phyloP scores from a whole-genome alignment of 2,797 vertebrate species.

The Apogon hyalosoma region DNA sequence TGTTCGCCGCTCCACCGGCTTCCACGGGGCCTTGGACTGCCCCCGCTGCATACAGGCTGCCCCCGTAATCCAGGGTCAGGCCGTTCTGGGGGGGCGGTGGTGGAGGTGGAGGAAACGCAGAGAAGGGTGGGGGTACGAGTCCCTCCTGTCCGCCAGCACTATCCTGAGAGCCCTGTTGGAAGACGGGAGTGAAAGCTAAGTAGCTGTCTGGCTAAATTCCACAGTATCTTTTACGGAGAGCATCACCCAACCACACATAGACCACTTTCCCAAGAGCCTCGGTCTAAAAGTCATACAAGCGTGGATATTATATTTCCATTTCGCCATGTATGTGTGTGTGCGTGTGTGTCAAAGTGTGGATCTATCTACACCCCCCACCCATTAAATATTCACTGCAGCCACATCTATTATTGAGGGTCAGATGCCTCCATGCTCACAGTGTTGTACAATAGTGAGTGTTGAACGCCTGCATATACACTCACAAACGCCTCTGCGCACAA shows the following conservation, averaged over 20 bases:
- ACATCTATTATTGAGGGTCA: slow-evolving; percentile 85
- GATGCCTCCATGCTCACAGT: slow-evolving; percentile 72
- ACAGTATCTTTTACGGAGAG: slow-evolving; percentile 59
- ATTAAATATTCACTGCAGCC: slow-evolving; percentile 84
- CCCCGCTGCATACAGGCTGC: slow-evolving; percentile 78
- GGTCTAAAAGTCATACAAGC: slow-evolving; percentile 62
- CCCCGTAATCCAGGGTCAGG: slow-evolving; percentile 84
- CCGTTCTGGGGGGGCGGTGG: slow-evolving; percentile 87
- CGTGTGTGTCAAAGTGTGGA: slow-evolving; percentile 39
- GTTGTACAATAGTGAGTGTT: slow-evolving; percentile 73
- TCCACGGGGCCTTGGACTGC: slow-evolving; percentile 83
- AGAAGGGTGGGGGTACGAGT: slow-evolving; percentile 84
- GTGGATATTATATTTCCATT: slow-evolving; percentile 73
- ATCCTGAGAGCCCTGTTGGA: slow-evolving; percentile 84
- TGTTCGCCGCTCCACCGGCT: slow-evolving; percentile 71
- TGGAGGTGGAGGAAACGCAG: slow-evolving; percentile 84
- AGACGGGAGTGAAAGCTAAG: slow-evolving; percentile 45
- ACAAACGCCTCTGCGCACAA: slow-evolving; percentile 70
- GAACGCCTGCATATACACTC: slow-evolving; percentile 64
- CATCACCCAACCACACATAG: slow-evolving; percentile 52
- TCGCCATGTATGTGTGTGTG: slow-evolving; percentile 34
- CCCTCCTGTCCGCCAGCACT: slow-evolving; percentile 84
- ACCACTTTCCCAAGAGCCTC: slow-evolving; percentile 57
- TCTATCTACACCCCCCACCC: slow-evolving; percentile 47
- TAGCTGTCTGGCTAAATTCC: slow-evolving; percentile 55